These are phyloP conservation scores for Prionace glauca DNA, from an alignment of 2,797 vertebrate genomes.

Conservation along the genomic window DNA sequence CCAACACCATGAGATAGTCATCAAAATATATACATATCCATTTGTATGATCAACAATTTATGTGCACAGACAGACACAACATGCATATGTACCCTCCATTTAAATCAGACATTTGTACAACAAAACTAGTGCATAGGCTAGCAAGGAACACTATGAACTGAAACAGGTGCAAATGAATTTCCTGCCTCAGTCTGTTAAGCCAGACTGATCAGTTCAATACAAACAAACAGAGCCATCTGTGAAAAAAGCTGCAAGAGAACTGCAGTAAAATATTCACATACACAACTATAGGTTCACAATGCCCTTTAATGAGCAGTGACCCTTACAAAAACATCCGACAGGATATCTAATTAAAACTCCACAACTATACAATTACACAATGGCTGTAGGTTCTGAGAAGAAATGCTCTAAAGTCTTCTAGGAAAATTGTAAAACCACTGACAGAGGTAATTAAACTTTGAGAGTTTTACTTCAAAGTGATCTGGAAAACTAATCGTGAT, in stretches of 20 bases:
- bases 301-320: conserved; percentile 10
- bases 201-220: conserved; percentile 25
- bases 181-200: conserved; percentile 32
- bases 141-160: not conserved
- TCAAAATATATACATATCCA: not conserved
- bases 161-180: conserved; percentile 34
- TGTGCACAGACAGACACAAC: not conserved
- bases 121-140: not conserved
- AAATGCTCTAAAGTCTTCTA: conserved; percentile 7
- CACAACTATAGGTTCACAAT: not conserved
- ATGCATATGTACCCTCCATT: not conserved
- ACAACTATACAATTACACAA: conserved; percentile 1
- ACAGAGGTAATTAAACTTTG: no score
- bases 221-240: conserved; percentile 29
- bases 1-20: not conserved
- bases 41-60: not conserved
- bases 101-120: not conserved
- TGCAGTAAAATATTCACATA: not conserved
- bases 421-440: not conserved
- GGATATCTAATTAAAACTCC: conserved; percentile 28
- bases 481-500: not conserved
- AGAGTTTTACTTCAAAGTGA: not conserved
- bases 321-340: conserved; percentile 32
- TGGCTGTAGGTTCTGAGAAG: not conserved
- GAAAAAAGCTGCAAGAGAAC: not conserved